Conservation (phyloP, 2,888 invertebrate genomes). For the Panopea generosa region DNA sequence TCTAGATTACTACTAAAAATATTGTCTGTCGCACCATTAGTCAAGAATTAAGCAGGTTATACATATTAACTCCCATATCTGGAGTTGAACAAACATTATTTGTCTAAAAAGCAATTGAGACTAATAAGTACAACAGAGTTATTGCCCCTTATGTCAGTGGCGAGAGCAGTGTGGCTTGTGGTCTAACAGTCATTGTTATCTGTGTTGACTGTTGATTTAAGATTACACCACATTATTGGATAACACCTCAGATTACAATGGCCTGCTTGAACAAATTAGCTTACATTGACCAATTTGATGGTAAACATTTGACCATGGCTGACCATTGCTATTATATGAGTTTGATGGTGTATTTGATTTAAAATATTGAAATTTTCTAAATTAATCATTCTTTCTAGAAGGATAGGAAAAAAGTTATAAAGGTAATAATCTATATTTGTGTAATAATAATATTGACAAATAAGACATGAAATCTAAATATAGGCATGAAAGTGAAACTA, state of each 20-base stretch:
- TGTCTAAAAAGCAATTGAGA: conserved; percentile 30
- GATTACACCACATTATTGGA: conserved; percentile 27
- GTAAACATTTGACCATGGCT: conserved; percentile 20
- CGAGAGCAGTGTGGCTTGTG: not conserved
- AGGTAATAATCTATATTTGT: too few relatives aligned
- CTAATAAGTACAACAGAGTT: conserved; percentile 20
- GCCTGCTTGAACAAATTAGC: conserved; percentile 5
- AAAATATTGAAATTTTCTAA: too few relatives aligned
- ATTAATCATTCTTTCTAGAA: too few relatives aligned
- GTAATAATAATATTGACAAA: too few relatives aligned
- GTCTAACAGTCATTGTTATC: conserved; percentile 4
- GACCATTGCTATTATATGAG: too few relatives aligned
- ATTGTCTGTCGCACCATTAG: conserved; percentile 17
- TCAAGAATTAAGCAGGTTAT: conserved; percentile 3
- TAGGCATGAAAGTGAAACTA: too few relatives aligned
- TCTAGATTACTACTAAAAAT: conserved; percentile 12
- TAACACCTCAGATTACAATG: conserved; percentile 4
- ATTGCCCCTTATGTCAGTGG: conserved; percentile 20
- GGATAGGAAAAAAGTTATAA: too few relatives aligned
- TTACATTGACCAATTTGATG: conserved; percentile 15
- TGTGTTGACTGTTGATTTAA: conserved; percentile 12
- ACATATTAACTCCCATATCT: not conserved
- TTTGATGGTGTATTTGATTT: too few relatives aligned
- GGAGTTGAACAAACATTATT: conserved; percentile 24
- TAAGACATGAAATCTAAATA: too few relatives aligned